Evolutionary conservation across 2,888 invertebrate species (phyloP).

Genomic region (Nasonovia ribisnigri): DNA sequence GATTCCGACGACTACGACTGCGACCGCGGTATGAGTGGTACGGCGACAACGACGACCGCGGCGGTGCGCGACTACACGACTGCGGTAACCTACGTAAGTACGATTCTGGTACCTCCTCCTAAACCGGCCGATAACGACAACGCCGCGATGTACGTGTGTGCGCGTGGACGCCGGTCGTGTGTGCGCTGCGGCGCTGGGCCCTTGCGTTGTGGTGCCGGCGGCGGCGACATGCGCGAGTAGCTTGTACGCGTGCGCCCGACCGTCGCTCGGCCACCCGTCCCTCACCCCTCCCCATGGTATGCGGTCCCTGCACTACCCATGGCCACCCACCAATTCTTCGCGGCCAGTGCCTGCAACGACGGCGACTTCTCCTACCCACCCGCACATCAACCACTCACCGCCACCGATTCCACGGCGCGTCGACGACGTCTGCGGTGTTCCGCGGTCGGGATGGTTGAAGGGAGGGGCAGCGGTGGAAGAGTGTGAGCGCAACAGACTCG

Average conservation of each 20-base stretch:
- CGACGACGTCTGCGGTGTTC: not conserved
- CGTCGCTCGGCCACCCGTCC: not conserved
- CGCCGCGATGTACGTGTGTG: slow-evolving; percentile 27
- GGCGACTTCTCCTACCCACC: not conserved
- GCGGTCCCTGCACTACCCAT: not conserved
- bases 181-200: slow-evolving; percentile 55
- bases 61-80: not conserved
- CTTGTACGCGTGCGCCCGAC: slow-evolving; percentile 26
- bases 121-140: not conserved
- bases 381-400: not conserved
- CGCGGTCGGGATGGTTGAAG: not conserved
- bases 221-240: slow-evolving; percentile 50
- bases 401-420: not conserved
- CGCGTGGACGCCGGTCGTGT: slow-evolving; percentile 59
- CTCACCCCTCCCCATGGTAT: not conserved
- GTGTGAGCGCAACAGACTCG: slow-evolving; percentile 13
- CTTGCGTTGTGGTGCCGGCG: slow-evolving; percentile 48
- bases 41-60: not conserved
- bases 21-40: slow-evolving; percentile 17
- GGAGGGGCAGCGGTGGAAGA: not conserved
- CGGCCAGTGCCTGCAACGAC: slow-evolving; percentile 6
- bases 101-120: slow-evolving; percentile 10
- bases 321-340: not conserved
- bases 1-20: not conserved
- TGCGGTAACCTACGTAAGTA: slow-evolving; percentile 16